Base-by-base conservation (phyloP, 2,888 invertebrate genomes). In the Eustalomyia histrio region DNA sequence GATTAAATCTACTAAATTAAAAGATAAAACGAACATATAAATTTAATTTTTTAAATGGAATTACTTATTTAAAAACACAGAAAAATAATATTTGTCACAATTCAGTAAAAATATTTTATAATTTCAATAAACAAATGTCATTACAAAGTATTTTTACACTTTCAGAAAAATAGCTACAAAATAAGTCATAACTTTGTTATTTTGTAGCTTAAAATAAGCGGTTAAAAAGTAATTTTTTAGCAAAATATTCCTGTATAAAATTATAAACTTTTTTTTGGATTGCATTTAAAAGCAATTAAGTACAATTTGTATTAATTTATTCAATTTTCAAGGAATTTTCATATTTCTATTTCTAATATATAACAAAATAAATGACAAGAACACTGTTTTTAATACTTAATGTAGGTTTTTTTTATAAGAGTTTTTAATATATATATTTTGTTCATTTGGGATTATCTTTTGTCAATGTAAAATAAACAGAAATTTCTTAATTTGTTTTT, bases 351-450 rank as follows among this genome's bases (percentile, higher is more conserved):
- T n/a, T n/a, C n/a, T n/a, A n/a, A n/a, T n/a, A n/a, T n/a, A n/a
- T n/a, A n/a, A n/a, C n/a, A n/a, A n/a, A 52, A 64, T 63, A 65
- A 16, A 67, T 67, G 67, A 67, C 67, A 57, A 67, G 67, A 55
- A 29, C 7, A 4, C 57, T 67, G 9, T 14, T 29, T 7, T 53
- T 39, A 17, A 18, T 58, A 9, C 18, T 33, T 63, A 29, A 12
- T 63, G 21, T 33, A 53, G 14, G 33, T 35, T 33, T 55, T 16
- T 33, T 53, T 55, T 8, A 55, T 35, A 24, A 3, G 24, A 29
- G 7, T 29, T 29, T 29, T 29, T 29, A 29, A 29, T n/a, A 29
- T 29, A 29, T 29, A 6, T 29, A 7, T 29, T 16, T 63, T 53
- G 47, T 58, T 58, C 53, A 47, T 73, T 72, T 63, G 5, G n/a